Evolutionary conservation across 1,140 invertebrate species (phyloP), one percentile per base, ranked within the genome.

Genomic region (Psix sp.): DNA sequence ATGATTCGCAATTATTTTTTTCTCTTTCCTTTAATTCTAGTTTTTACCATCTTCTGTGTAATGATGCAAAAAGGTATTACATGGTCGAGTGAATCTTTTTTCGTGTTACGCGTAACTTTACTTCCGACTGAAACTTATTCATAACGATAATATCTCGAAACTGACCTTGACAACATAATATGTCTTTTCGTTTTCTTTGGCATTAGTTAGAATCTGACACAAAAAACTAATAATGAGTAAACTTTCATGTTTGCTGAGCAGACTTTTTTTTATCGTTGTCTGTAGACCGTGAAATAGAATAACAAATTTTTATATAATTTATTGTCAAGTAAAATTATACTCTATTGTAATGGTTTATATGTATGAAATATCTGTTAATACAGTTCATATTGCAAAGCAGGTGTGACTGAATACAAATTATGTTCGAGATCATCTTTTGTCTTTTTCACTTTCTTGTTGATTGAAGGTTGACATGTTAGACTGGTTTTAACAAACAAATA

Each of bases 121-220:
- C 35, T 63, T 63, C 59, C 48, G 38, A 66, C 56, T 66, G 42
- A 56, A 56, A 57, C 20, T 66, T 48, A 66, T 52, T 57, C 54
- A 45, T 67, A 38, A 57, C 43, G 51, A 49, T 29, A n/a, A 7
- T 57, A 57, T 67, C 52, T 35, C 36, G 42, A 57, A 67, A 57
- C 63, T 57, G 52, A 67, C 63, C 63, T 67, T 67, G 63, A 17
- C 43, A 49, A 67, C 35, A 18, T 54, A 43, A 65, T 65, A 54
- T 43, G 57, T 67, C 63, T 66, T 66, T 20, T 57, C 18, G 18
- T 49, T 57, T 57, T 67, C 38, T 51, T 57, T 56, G 21, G 48
- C 43, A 43, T 49, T 36, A 45, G 21, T 18, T 21, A 31, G 18
- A 49, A 26, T 1, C 3, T 13, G 13, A 9, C 11, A 16, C 15